These are phyloP conservation scores for Zaprionus davidi DNA, from an alignment of 1,140 invertebrate species.

Conservation along the genomic window DNA sequence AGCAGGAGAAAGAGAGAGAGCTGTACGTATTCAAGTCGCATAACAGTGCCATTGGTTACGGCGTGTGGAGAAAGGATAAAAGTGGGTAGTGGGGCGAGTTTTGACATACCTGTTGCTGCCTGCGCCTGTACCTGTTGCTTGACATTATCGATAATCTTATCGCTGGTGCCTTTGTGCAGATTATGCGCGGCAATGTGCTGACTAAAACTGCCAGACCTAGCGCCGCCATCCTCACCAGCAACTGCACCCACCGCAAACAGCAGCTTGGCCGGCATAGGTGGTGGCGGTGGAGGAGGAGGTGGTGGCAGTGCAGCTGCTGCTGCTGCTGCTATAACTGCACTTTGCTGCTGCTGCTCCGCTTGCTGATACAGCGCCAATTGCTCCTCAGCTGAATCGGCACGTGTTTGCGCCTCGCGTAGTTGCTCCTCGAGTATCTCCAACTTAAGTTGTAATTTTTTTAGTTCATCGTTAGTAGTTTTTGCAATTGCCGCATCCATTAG, in stretches of 20 bases:
- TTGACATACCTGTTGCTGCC: constrained; percentile 80
- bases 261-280: constrained; percentile 40
- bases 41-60: not conserved
- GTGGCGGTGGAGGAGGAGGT: constrained; percentile 55
- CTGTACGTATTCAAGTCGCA: not conserved
- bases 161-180: constrained; percentile 58
- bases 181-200: constrained; percentile 69
- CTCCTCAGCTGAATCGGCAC: constrained; percentile 76
- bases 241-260: constrained; percentile 15
- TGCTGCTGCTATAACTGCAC: constrained; percentile 20
- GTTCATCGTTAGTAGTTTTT: constrained; percentile 84
- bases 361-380: constrained; percentile 63
- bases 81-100: not conserved
- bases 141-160: constrained; percentile 80
- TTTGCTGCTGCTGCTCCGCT: constrained; percentile 33
- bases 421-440: constrained; percentile 83
- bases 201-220: constrained; percentile 49
- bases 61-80: not conserved
- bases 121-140: constrained; percentile 80
- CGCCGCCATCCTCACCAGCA: constrained; percentile 16
- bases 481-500: constrained; percentile 83
- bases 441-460: constrained; percentile 84
- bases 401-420: constrained; percentile 61
- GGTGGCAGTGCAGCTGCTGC: constrained; percentile 38
- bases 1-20: not conserved